phyloP scores from a whole-genome alignment of 2,888 invertebrate genomes.

The Trisateles emortualis region DNA sequence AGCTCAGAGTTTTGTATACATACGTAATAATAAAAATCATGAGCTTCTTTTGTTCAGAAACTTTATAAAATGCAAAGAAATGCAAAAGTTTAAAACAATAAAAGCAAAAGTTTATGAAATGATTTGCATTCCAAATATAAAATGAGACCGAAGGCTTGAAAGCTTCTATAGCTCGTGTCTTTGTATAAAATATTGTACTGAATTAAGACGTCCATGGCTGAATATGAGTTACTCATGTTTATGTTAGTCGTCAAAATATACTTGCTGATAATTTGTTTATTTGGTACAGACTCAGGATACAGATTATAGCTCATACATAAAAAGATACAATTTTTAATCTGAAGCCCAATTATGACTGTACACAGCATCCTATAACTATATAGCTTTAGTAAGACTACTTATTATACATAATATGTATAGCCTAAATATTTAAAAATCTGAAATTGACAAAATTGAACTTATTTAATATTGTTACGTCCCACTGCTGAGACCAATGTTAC shows the following conservation, averaged over 20 bases:
- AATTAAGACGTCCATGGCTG: neutral
- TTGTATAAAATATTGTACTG: constrained; percentile 12
- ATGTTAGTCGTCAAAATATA: constrained; percentile 13
- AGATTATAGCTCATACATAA: no score
- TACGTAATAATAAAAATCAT: constrained; percentile 51
- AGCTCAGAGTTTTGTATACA: constrained; percentile 24
- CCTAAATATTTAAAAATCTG: no score
- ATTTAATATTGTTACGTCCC: no score
- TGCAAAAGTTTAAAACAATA: constrained; percentile 51
- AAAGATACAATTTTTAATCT: no score
- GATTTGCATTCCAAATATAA: constrained; percentile 64
- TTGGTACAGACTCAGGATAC: no score
- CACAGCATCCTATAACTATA: no score
- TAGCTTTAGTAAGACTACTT: no score
- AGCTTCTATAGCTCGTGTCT: constrained; percentile 11
- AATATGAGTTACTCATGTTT: neutral
- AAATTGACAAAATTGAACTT: no score
- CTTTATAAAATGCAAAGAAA: constrained; percentile 54
- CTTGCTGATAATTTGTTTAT: no score
- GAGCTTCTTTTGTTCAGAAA: constrained; percentile 47
- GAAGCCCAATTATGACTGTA: no score
- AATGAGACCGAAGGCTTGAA: constrained; percentile 38
- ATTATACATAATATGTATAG: no score
- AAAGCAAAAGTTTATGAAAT: constrained; percentile 55
- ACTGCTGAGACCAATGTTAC: no score